phyloP scores from a whole-genome alignment of 1,140 invertebrate genomes.

The Linepithema humile region DNA sequence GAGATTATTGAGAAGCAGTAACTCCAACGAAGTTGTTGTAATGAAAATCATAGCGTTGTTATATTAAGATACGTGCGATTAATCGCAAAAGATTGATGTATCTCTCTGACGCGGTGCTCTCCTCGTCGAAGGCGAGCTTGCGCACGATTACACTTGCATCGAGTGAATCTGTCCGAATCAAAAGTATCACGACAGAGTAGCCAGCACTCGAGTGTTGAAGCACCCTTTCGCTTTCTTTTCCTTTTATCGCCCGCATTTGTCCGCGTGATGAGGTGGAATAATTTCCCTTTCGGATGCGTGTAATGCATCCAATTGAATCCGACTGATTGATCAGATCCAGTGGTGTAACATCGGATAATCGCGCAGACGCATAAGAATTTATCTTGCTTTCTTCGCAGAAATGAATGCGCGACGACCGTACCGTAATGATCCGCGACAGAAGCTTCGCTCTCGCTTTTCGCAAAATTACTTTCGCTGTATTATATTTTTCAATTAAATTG shows the following conservation, averaged over 20 bases:
- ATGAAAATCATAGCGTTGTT: not conserved
- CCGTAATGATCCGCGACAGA: not conserved
- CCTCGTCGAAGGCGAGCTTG: not conserved
- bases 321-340: not conserved
- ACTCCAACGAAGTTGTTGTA: not conserved
- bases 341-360: not conserved
- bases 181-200: conserved; percentile 35
- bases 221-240: not conserved
- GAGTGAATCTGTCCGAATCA: conserved; percentile 34
- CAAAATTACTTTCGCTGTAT: conserved; percentile 14
- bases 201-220: not conserved
- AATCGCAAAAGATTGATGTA: not conserved
- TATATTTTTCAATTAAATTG: conserved; percentile 31
- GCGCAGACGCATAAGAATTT: not conserved
- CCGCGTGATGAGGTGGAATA: not conserved
- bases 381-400: not conserved
- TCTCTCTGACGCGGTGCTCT: conserved; percentile 30
- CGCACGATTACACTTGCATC: not conserved
- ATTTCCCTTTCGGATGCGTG: not conserved
- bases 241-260: not conserved
- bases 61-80: conserved; percentile 10
- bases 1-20: not conserved
- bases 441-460: not conserved
- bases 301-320: not conserved
- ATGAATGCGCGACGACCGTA: not conserved